phyloP scores from a whole-genome alignment of 2,888 invertebrate species.

The Lasioglossum marginatum region DNA sequence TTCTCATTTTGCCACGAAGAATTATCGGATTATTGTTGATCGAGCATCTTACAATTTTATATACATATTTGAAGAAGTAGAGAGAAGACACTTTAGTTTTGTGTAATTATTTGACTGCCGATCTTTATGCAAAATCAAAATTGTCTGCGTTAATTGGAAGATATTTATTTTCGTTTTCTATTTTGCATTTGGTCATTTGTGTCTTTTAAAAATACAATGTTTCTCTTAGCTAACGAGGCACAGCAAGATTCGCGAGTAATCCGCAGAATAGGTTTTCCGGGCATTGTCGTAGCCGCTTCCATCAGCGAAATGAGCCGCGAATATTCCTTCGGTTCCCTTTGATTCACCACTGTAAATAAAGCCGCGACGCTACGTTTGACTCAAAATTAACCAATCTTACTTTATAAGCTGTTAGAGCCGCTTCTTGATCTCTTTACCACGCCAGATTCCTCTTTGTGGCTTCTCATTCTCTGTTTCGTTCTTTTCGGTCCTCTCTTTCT shows the following conservation, averaged over 20 bases:
- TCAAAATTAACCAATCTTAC: constrained; percentile 45
- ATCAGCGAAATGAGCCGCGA: constrained; percentile 16
- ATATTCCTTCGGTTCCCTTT: constrained; percentile 14
- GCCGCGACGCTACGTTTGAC: constrained; percentile 28
- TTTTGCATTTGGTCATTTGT: not conserved
- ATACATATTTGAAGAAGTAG: too few relatives aligned
- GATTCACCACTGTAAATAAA: constrained; percentile 37
- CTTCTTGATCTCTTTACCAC: constrained; percentile 26
- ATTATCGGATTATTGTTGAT: too few relatives aligned
- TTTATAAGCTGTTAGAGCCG: constrained; percentile 32
- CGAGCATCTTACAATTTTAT: too few relatives aligned
- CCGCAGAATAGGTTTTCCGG: not conserved
- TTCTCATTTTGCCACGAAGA: not conserved
- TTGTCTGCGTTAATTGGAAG: too few relatives aligned
- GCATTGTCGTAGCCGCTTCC: not conserved
- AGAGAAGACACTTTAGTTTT: too few relatives aligned
- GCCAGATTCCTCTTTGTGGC: not conserved
- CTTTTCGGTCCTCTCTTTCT: not conserved
- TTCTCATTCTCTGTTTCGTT: constrained; percentile 18
- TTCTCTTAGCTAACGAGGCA: not conserved
- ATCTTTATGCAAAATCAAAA: too few relatives aligned
- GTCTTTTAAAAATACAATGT: not conserved
- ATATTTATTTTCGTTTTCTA: too few relatives aligned
- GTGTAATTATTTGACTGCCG: too few relatives aligned
- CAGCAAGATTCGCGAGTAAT: not conserved